Base-by-base conservation (phyloP, 2,888 invertebrate species). In the Xestoiulus laeticollis region DNA sequence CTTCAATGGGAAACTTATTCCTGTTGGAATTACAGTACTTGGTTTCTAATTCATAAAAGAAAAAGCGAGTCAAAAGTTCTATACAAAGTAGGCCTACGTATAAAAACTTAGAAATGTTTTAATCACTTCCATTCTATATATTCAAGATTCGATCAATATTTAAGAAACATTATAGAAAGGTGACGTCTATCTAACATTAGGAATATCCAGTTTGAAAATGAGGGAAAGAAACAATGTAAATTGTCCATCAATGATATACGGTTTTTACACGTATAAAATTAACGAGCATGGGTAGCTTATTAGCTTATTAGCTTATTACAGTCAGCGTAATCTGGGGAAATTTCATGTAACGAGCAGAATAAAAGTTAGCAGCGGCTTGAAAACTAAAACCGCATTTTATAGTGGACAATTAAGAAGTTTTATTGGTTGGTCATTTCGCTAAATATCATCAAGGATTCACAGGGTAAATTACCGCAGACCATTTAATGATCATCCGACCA, bases 311-410 rank as follows among this genome's bases (percentile, higher is more conserved):
- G 78, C 14, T 2, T 30, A 30, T 12, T 26, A 12, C 30, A 78
- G 30, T 78, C 30, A 14, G 26, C 78, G 78, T 78, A 78, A 78
- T 30, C 78, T 78, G 78, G 78, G 78, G 16, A 78, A 30, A 78
- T 78, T 78, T 78, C 78, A 30, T 30, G 14, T 78, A 78, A 78
- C 78, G 78, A 30, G 30, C 14, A 26, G 30, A 1, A 78, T 78
- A 78, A 78, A 59, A 78, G 78, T 78, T 78, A 5, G 78, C 78
- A 26, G 78, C 14, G 16, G 78, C 78, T 30, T 26, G 78, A 78
- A 78, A 78, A 78, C 26, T 78, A 78, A 78, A 78, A 78, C 78
- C 78, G 30, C 78, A 78, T 78, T 78, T 78, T 78, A 78, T 78
- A 78, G 78, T 16, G 30, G 78, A 30, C 30, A 78, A 78, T 78